Conservation (phyloP, 2,888 invertebrate genomes). For the Macrostomum cliftonense region DNA sequence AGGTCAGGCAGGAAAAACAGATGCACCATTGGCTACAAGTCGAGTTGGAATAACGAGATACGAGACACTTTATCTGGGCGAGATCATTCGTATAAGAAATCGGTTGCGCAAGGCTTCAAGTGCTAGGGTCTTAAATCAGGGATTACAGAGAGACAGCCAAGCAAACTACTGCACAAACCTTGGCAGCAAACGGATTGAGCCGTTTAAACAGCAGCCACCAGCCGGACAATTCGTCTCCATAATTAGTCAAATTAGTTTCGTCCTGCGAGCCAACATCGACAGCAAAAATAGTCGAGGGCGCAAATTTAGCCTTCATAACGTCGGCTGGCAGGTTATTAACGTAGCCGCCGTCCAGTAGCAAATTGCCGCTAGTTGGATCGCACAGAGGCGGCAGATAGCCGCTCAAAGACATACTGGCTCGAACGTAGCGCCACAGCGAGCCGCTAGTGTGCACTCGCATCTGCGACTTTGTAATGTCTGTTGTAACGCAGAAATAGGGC, state of each 20-base stretch:
- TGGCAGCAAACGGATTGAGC: too few species aligned
- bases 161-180: too few species aligned
- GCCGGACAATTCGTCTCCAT: slow-evolving; percentile 87
- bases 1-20: too few species aligned
- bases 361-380: slow-evolving; percentile 88
- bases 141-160: too few species aligned
- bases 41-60: too few species aligned
- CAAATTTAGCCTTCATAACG: slow-evolving; percentile 75
- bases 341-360: slow-evolving; percentile 98
- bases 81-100: too few species aligned
- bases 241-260: slow-evolving; percentile 84
- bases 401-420: slow-evolving; percentile 95
- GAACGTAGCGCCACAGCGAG: slow-evolving; percentile 90
- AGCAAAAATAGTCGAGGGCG: slow-evolving; percentile 70
- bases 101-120: too few species aligned
- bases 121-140: too few species aligned
- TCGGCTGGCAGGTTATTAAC: slow-evolving; percentile 99
- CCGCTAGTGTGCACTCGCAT: slow-evolving; percentile 80
- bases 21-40: too few species aligned
- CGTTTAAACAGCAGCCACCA: slow-evolving; percentile 80
- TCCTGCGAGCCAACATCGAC: slow-evolving; percentile 96
- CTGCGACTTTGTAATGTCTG: slow-evolving; percentile 82
- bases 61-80: too few species aligned
- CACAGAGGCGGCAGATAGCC: slow-evolving; percentile 98
- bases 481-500: slow-evolving; percentile 95